Evolutionary conservation across 1,140 invertebrate species (phyloP).

Genomic region (Halesus radiatus): DNA sequence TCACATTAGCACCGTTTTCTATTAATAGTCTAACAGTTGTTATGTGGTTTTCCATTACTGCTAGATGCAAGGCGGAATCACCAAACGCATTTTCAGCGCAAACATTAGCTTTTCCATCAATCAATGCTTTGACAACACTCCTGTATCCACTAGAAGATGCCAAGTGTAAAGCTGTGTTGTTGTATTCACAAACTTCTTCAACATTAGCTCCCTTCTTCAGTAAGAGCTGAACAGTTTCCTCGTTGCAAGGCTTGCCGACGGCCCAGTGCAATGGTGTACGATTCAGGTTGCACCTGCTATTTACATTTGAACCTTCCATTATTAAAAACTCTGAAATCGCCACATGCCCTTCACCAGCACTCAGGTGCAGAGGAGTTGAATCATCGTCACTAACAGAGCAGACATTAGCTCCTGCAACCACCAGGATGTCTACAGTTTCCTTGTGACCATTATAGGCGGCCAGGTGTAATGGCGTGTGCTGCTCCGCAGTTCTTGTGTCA

Average conservation of each 20-base stretch:
- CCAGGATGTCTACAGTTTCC: not conserved
- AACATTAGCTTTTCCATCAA: not conserved
- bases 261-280: not conserved
- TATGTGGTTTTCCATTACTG: not conserved
- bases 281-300: not conserved
- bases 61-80: not conserved
- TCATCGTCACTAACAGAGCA: too few relatives aligned
- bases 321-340: not conserved
- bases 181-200: too few relatives aligned
- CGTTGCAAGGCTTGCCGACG: not conserved
- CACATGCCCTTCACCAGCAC: not conserved
- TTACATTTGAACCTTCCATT: not conserved
- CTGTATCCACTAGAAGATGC: too few relatives aligned
- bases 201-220: not conserved
- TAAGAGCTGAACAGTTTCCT: not conserved
- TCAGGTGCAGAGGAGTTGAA: not conserved
- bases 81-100: not conserved
- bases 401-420: not conserved
- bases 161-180: too few relatives aligned
- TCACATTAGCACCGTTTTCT: not conserved
- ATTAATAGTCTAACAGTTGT: not conserved
- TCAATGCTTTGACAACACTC: not conserved
- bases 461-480: not conserved
- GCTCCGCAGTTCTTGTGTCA: not conserved
- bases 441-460: not conserved